Conservation (phyloP, 2,797 vertebrate species). For the Megalops cyprinoides region DNA sequence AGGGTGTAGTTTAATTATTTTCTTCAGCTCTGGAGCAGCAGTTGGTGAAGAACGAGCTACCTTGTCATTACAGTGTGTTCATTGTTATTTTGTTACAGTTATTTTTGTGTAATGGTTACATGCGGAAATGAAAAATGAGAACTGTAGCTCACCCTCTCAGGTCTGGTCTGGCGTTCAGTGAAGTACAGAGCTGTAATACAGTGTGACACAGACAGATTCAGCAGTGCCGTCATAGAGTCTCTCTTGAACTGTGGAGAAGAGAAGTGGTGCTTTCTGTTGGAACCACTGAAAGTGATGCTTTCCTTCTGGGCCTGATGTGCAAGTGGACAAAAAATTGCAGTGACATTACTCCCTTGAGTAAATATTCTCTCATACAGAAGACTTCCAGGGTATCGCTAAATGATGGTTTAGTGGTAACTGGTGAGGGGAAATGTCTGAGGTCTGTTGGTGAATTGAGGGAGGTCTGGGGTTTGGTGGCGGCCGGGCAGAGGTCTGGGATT, state of each 20-base stretch:
- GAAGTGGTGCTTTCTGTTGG: not conserved
- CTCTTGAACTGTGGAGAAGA: not conserved
- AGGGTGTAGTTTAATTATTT: too few relatives aligned
- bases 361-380: not conserved
- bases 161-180: not conserved
- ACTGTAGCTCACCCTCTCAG: not conserved
- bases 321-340: not conserved
- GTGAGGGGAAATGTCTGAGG: not conserved
- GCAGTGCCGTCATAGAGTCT: too few relatives aligned
- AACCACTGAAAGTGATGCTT: not conserved
- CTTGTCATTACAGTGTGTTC: too few relatives aligned
- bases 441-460: too few relatives aligned
- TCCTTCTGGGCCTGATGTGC: not conserved
- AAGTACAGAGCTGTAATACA: not conserved
- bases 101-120: not conserved
- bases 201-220: too few relatives aligned
- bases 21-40: too few relatives aligned
- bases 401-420: not conserved
- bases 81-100: not conserved
- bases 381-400: not conserved
- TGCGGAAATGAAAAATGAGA: conserved; percentile 8
- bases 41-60: too few relatives aligned
- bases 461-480: not conserved
- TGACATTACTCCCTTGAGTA: not conserved
- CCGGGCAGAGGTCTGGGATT: not conserved